A percentile compares a stretch with the other conserved stretches of the same genome.
These are phyloP conservation scores for Phortica magna DNA, from an alignment of 2,888 invertebrate species.

Conservation along the genomic window DNA sequence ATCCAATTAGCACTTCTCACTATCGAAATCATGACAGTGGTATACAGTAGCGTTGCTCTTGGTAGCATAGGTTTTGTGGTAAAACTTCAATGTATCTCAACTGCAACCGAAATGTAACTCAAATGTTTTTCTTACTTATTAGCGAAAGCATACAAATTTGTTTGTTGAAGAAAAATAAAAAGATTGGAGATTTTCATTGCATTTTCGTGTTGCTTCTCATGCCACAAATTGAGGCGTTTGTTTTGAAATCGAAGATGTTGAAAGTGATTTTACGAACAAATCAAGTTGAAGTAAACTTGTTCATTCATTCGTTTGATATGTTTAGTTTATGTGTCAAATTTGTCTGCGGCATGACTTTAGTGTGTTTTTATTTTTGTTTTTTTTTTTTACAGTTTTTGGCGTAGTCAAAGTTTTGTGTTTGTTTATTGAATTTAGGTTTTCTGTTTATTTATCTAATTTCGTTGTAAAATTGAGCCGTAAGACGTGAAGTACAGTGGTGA, in stretches of 20 bases:
- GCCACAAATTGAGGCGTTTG: neutral
- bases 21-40: neutral
- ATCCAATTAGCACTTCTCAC: slow-evolving; percentile 21
- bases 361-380: neutral
- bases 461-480: slow-evolving; percentile 69
- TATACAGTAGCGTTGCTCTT: neutral
- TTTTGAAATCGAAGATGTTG: neutral
- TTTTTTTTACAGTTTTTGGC: slow-evolving; percentile 42
- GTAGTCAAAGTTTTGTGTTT: slow-evolving; percentile 67
- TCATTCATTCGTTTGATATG: neutral
- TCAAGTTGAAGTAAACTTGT: no score
- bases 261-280: neutral
- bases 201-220: neutral
- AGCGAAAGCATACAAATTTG: neutral
- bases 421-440: slow-evolving; percentile 51
- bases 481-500: neutral
- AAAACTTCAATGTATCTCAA: neutral
- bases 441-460: slow-evolving; percentile 68
- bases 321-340: slow-evolving; percentile 30
- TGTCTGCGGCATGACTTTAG: slow-evolving; percentile 38
- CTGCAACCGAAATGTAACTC: neutral
- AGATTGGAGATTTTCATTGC: neutral
- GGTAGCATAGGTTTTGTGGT: neutral
- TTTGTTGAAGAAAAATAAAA: neutral
- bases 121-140: neutral